These are phyloP conservation scores for Dendrolimus punctatus DNA, from an alignment of 1,140 invertebrate species.

Conservation along the genomic window DNA sequence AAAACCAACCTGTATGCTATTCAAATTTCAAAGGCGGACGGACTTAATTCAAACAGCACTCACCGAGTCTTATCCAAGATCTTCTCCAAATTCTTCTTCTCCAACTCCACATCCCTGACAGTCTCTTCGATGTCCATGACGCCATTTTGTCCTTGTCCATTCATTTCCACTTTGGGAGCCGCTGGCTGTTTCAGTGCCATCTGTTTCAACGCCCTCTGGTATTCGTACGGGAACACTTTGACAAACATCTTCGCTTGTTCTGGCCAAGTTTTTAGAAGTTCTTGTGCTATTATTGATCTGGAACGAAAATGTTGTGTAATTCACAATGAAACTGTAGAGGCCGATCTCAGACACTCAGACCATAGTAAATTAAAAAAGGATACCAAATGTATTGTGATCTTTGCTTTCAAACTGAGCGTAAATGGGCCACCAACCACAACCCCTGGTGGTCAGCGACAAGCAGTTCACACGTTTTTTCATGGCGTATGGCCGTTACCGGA, in stretches of 20 bases:
- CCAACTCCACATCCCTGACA: constrained; percentile 73
- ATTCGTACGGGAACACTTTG: constrained; percentile 98
- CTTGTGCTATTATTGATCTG: constrained; percentile 85
- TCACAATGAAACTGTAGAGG: too few species aligned
- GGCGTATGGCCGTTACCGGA: too few species aligned
- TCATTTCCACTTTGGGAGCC: constrained; percentile 32
- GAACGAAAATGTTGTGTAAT: background rate
- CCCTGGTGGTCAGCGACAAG: too few species aligned
- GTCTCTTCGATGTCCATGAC: constrained; percentile 65
- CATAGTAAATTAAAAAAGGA: too few species aligned
- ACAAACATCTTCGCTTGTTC: constrained; percentile 86
- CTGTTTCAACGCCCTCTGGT: constrained; percentile 90
- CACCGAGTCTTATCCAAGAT: constrained; percentile 91
- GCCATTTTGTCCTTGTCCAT: constrained; percentile 52
- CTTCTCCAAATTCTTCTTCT: constrained; percentile 86
- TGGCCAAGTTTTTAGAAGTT: constrained; percentile 89
- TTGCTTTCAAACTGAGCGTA: too few species aligned
- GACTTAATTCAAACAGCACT: constrained; percentile 5
- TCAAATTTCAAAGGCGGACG: too few species aligned
- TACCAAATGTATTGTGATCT: too few species aligned
- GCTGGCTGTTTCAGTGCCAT: constrained; percentile 74
- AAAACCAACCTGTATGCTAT: too few species aligned
- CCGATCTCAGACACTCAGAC: too few species aligned
- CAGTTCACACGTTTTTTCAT: too few species aligned
- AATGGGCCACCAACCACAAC: too few species aligned